Evolutionary conservation across 2,113 vertebrate genomes (phyloP), one percentile per base, ranked within the genome.

Genomic region (Haemorhous mexicanus): DNA sequence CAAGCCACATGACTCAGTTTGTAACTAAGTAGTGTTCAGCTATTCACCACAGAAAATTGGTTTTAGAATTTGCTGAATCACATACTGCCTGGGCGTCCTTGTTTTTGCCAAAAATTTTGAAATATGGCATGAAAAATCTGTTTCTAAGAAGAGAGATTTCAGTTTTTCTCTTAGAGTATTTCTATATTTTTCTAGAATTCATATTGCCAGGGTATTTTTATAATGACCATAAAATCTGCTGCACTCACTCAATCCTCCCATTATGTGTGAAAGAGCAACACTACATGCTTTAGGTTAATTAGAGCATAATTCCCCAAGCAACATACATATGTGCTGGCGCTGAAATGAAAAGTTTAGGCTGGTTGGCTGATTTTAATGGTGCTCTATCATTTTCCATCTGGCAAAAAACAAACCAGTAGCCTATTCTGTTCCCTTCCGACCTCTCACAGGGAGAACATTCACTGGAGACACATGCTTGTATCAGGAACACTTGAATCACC

Each of bases 301-400:
- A 96, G 30, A 84, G 39, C 43, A 87, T 68, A 77, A 59, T 82
- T 96, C 92, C 88, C 88, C 55, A 84, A 89, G 49, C 39, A 58
- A 41, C 16, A 68, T 91, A 87, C 81, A 77, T 86, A 86, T 69
- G 49, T 0, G 0, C 68, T 78, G 85, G 83, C 64, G 84, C 55
- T 61, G 35, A 84, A 85, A 50, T 27, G 33, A 88, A 85, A 83
- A 87, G 73, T 91, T 93, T 55, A 70, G 53, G 23, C 35, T 90
- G 67, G 79, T 61, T 81, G 55, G 77, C 23, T 86, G 87, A 87
- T 79, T 61, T 94, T 92, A 91, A 80, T 77, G 47, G 14, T 59
- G 21, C n/a, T 94, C 94, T 87, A 92, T 91, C 30, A 74, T 61
- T 94, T 94, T 39, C 78, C 47, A 93, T 96, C 81, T 85, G 91